These are phyloP conservation scores for Axis porcinus DNA, from an alignment of 2,113 vertebrate genomes.

Conservation along the genomic window DNA sequence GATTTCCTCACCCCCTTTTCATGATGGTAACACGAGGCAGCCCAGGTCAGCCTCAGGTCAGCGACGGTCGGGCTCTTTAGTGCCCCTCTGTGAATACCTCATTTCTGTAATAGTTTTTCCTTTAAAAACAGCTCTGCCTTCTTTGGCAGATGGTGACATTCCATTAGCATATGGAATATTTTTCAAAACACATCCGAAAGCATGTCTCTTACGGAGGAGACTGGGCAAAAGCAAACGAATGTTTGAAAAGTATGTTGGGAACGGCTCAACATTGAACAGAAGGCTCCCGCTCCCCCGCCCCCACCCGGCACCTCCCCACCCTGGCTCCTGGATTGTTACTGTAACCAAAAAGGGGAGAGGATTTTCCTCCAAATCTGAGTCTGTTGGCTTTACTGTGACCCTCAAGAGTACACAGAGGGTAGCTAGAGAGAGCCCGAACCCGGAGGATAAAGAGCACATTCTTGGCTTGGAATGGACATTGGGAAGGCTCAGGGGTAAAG, in stretches of 20 bases:
- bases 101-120: conserved; percentile 81
- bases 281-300: background rate
- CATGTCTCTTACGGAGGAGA: conserved; percentile 76
- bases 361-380: background rate
- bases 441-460: background rate
- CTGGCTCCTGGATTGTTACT: background rate
- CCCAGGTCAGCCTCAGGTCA: conserved; percentile 82
- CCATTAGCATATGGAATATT: conserved; percentile 87
- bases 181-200: conserved; percentile 81
- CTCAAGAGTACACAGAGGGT: background rate
- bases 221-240: conserved; percentile 61
- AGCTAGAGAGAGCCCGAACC: background rate
- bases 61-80: conserved; percentile 80
- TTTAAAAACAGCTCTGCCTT: conserved; percentile 80
- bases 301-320: background rate
- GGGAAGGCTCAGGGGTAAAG: background rate
- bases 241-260: conserved; percentile 53
- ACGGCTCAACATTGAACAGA: conserved; percentile 1
- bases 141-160: conserved; percentile 83
- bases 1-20: conserved; percentile 79
- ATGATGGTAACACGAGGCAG: conserved; percentile 81
- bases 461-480: background rate
- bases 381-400: background rate
- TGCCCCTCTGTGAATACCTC: conserved; percentile 84
- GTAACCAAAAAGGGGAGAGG: background rate